These are phyloP conservation scores for Itoplectis maculator DNA, from an alignment of 2,888 invertebrate species.

Conservation along the genomic window DNA sequence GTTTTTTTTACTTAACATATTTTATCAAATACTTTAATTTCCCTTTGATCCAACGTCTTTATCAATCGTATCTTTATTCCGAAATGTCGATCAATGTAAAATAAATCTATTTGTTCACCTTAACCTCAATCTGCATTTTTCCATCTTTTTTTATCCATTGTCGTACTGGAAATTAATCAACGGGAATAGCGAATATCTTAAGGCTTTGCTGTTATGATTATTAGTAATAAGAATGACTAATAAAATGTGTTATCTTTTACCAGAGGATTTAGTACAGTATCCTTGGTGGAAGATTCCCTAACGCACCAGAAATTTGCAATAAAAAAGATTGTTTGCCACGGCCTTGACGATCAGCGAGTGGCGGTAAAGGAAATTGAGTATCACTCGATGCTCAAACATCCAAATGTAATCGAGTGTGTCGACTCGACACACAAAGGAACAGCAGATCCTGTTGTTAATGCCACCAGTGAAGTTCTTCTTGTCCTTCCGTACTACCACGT, in stretches of 20 bases:
- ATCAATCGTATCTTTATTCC: too few species aligned
- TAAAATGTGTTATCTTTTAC: conserved; percentile 68
- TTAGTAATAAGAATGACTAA: conserved; percentile 35
- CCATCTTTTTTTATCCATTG: too few species aligned
- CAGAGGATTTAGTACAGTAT: conserved; percentile 93
- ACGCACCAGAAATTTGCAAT: conserved; percentile 90
- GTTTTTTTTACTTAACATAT: background rate
- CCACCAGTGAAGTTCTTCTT: conserved; percentile 90
- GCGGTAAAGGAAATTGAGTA: conserved; percentile 91
- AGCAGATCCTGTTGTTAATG: conserved; percentile 88
- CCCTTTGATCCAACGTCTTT: background rate
- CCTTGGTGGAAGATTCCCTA: conserved; percentile 89
- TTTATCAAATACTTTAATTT: background rate
- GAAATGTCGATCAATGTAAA: too few species aligned
- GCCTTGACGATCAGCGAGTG: conserved; percentile 90
- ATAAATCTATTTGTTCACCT: background rate
- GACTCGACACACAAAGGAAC: conserved; percentile 89
- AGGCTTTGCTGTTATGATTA: background rate
- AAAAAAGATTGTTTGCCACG: conserved; percentile 93
- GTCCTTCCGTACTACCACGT: conserved; percentile 91
- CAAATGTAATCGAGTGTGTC: conserved; percentile 90
- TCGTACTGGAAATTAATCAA: too few species aligned
- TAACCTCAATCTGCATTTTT: background rate
- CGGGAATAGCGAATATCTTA: too few species aligned
- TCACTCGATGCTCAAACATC: conserved; percentile 89